Percentiles rank a stretch among this genome's conserved stretches.
phyloP scores from a whole-genome alignment of 1,140 invertebrate species.

The Araneus ventricosus region DNA sequence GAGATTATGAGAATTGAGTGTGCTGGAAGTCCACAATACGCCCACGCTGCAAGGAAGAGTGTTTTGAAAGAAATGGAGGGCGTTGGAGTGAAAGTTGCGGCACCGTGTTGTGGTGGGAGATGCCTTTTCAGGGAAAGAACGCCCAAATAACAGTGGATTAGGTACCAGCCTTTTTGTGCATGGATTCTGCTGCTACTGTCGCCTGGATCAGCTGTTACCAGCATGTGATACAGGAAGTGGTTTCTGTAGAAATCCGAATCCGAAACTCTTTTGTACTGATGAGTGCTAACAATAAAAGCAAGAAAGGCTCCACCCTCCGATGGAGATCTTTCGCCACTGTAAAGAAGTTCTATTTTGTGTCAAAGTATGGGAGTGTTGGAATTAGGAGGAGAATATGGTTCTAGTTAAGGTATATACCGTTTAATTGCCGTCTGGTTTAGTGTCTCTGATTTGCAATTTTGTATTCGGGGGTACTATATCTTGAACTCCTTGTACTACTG shows the following conservation, averaged over 20 bases:
- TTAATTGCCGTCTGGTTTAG: too few relatives aligned
- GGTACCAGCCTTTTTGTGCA: neutral
- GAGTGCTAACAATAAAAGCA: neutral
- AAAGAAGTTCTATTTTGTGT: too few relatives aligned
- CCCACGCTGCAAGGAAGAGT: neutral
- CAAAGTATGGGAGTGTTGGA: too few relatives aligned
- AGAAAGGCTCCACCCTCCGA: neutral
- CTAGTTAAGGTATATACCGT: too few relatives aligned
- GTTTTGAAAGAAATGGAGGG: neutral
- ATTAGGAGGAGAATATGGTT: too few relatives aligned
- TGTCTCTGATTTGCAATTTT: too few relatives aligned
- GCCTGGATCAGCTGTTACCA: neutral
- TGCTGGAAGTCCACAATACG: neutral
- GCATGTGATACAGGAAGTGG: neutral
- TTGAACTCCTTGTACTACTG: too few relatives aligned
- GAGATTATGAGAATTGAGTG: conserved; percentile 2
- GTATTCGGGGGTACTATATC: too few relatives aligned
- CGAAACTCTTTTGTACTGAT: neutral
- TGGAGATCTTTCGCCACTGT: too few relatives aligned
- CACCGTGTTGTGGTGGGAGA: neutral
- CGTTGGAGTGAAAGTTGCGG: neutral
- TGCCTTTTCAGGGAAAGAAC: neutral
- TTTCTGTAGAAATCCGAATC: neutral
- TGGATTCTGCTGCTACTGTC: neutral
- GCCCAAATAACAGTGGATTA: neutral